phyloP scores from a whole-genome alignment of 2,888 invertebrate species.

The Idaea biselata region DNA sequence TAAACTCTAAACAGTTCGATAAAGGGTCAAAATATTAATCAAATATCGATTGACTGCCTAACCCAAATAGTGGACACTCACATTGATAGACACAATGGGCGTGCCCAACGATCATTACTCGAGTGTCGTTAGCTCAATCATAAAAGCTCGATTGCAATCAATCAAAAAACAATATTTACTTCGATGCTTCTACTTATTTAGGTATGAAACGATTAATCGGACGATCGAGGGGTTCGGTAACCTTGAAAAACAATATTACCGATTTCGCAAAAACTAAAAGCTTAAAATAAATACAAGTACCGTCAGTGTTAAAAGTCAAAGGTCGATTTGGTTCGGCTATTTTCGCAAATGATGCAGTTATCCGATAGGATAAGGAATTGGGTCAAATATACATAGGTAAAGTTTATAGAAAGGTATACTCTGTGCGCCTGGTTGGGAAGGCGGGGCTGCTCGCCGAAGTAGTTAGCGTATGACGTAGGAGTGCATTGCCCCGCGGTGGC shows the following conservation, averaged over 20 bases:
- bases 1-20: no score
- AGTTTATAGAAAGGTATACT: constrained; percentile 23
- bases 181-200: background rate
- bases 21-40: constrained; percentile 20
- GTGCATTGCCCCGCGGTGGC: constrained; percentile 56
- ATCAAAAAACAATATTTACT: background rate
- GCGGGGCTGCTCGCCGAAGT: constrained; percentile 28
- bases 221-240: background rate
- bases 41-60: constrained; percentile 24
- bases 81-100: constrained; percentile 24
- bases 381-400: constrained; percentile 37
- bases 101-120: constrained; percentile 24
- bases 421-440: constrained; percentile 27
- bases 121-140: constrained; percentile 23
- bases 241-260: background rate
- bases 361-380: constrained; percentile 35
- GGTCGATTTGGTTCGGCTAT: constrained; percentile 17
- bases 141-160: constrained; percentile 16
- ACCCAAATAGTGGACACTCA: constrained; percentile 25
- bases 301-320: background rate
- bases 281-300: background rate
- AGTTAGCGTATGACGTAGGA: constrained; percentile 37
- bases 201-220: constrained; percentile 2
- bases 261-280: background rate
- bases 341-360: constrained; percentile 26